Conservation (phyloP, 1,140 invertebrate species). For the Caerostris darwini region DNA sequence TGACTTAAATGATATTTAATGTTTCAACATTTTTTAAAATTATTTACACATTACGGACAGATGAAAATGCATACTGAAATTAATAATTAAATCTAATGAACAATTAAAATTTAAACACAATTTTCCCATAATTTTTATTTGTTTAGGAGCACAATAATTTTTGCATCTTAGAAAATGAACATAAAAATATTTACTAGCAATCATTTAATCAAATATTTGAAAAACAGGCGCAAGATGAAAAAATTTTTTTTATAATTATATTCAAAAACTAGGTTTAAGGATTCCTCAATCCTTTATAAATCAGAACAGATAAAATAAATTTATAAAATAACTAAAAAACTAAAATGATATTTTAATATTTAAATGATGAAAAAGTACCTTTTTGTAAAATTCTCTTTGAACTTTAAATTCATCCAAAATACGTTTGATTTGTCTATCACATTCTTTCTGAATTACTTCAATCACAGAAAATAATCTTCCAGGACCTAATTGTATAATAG, state of each 20-base stretch:
- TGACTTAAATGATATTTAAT: too few species aligned
- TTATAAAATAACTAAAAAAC: neutral
- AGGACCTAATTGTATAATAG: conserved; percentile 83
- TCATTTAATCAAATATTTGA: neutral
- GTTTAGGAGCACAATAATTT: too few species aligned
- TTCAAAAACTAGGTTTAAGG: neutral
- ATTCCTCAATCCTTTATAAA: too few species aligned
- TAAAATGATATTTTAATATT: neutral
- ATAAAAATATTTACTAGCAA: too few species aligned
- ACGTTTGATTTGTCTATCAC: conserved; percentile 81
- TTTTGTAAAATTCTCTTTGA: conserved; percentile 87
- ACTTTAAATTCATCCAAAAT: conserved; percentile 91
- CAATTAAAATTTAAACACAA: too few species aligned
- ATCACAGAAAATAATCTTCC: conserved; percentile 89
- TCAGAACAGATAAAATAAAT: neutral
- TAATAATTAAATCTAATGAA: too few species aligned
- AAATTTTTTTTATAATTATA: neutral
- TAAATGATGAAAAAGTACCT: conserved; percentile 79
- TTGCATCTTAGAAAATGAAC: too few species aligned
- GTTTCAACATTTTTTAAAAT: too few species aligned
- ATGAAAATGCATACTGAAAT: too few species aligned
- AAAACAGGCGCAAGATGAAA: neutral
- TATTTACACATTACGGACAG: too few species aligned
- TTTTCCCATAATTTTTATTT: too few species aligned
- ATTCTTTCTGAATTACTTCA: conserved; percentile 91